Base-by-base conservation (phyloP, 2,888 invertebrate species). In the Epicampocera succincta region DNA sequence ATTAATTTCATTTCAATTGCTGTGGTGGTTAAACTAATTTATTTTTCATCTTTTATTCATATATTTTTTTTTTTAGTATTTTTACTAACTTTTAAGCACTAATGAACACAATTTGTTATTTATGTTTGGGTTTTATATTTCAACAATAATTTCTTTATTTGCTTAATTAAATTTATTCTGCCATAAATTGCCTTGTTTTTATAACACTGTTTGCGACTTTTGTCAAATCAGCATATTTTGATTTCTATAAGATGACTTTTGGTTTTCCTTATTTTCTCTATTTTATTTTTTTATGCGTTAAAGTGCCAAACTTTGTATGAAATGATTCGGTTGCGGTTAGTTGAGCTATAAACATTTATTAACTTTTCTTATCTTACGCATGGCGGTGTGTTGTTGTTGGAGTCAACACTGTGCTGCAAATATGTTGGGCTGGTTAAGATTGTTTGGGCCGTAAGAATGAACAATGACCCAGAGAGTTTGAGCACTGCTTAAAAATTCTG, bases 91-190 rank as follows among this genome's bases (percentile, higher is more conserved):
- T 66, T 65, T 82, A 74, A 78, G 52, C 71, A 78, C 77, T 82
- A 82, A 66, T 82, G 82, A 82, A 82, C 82, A 82, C 82, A 82
- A 78, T 78, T 71, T 65, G 74, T 78, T 60, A 56, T 69, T 11
- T 73, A 15, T 50, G 25, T 44, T 12, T 44, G 13, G 9, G 25
- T 12, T 63, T 48, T 50, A 19, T 77, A 19, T 77, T 50, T 58
- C 17, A 15, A 50, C 17, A 46, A 38, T 54, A 56, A 40, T 46
- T 68, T 40, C 8, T 56, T 46, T 58, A 38, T 69, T n/a, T 46
- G 12, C 15, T 46, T 50, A 50, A 25, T 50, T 42, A 42, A 60
- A n/a, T 74, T 74, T 58, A 3, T 56, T 80, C 52, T 44, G 52
- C 33, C 52, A 44, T 69, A 54, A 54, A 69, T 42, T 63, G n/a